These are phyloP conservation scores for Agelastica alni DNA, from an alignment of 2,888 invertebrate genomes.

Conservation along the genomic window DNA sequence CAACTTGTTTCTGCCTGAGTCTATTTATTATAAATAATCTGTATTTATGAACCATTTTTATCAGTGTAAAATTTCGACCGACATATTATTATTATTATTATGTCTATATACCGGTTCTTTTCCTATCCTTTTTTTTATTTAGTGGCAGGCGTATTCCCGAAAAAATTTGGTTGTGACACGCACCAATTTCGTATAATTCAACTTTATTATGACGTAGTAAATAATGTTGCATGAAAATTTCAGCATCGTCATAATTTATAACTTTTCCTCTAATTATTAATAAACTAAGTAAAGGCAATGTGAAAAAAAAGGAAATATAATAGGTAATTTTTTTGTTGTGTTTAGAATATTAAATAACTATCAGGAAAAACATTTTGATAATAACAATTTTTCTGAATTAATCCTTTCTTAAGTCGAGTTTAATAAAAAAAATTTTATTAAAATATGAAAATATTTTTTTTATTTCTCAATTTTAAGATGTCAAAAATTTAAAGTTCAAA, in stretches of 20 bases:
- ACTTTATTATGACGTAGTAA: conserved; percentile 13
- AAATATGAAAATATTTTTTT: too few relatives aligned
- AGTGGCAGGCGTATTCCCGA: conserved; percentile 3
- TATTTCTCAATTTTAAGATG: too few relatives aligned
- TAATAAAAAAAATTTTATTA: too few relatives aligned
- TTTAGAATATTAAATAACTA: too few relatives aligned
- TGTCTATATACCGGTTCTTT: not conserved
- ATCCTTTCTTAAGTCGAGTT: too few relatives aligned
- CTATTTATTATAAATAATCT: not conserved
- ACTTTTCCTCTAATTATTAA: conserved; percentile 7
- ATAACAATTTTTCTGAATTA: too few relatives aligned
- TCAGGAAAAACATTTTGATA: too few relatives aligned
- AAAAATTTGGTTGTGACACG: conserved; percentile 8
- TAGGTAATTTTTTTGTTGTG: too few relatives aligned
- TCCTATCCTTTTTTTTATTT: conserved; percentile 4
- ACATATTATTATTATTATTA: not conserved
- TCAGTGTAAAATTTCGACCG: not conserved
- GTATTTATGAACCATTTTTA: not conserved
- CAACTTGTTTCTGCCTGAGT: too few relatives aligned
- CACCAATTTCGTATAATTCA: conserved; percentile 19
- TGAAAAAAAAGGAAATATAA: too few relatives aligned
- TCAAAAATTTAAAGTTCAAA: too few relatives aligned
- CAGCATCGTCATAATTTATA: conserved; percentile 9
- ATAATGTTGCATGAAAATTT: conserved; percentile 15
- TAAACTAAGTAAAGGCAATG: too few relatives aligned